Evolutionary conservation across 2,888 invertebrate species (phyloP).

Genomic region (Sipunculus nudus): DNA sequence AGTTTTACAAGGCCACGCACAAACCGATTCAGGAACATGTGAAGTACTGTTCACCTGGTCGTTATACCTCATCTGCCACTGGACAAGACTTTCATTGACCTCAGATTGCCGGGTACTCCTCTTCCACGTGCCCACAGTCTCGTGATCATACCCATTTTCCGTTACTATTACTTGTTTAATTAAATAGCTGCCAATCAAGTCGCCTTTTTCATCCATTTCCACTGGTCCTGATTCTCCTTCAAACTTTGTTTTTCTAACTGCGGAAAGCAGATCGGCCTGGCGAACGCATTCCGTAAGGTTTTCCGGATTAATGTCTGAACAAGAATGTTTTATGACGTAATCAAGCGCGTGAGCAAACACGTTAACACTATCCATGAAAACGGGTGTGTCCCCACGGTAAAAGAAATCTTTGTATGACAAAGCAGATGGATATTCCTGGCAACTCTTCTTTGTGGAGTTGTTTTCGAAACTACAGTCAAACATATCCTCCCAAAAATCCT

Average conservation of each 20-base stretch:
- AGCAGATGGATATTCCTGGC: too few species aligned
- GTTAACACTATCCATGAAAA: slow-evolving; percentile 45
- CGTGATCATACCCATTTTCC: not conserved
- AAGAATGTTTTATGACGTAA: slow-evolving; percentile 37
- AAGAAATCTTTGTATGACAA: not conserved
- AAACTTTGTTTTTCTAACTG: slow-evolving; percentile 40
- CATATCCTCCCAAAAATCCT: too few species aligned
- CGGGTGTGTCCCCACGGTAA: not conserved
- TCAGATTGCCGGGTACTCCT: not conserved
- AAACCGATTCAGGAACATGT: slow-evolving; percentile 18
- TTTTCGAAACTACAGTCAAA: too few species aligned
- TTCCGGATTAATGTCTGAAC: slow-evolving; percentile 24
- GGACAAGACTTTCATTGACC: not conserved
- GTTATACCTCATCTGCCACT: too few species aligned
- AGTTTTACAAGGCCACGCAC: slow-evolving; percentile 16
- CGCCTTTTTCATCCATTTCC: slow-evolving; percentile 47
- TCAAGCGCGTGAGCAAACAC: slow-evolving; percentile 45
- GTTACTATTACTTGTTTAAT: slow-evolving; percentile 39
- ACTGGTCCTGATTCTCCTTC: slow-evolving; percentile 41
- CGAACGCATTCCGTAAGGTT: slow-evolving; percentile 37
- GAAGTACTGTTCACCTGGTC: not conserved
- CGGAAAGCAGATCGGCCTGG: slow-evolving; percentile 33
- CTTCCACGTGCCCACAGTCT: not conserved
- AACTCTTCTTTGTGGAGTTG: too few species aligned
- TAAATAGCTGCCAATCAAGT: slow-evolving; percentile 43